These are phyloP conservation scores for Falco concolor DNA, from an alignment of 2,797 vertebrate genomes.

Conservation along the genomic window DNA sequence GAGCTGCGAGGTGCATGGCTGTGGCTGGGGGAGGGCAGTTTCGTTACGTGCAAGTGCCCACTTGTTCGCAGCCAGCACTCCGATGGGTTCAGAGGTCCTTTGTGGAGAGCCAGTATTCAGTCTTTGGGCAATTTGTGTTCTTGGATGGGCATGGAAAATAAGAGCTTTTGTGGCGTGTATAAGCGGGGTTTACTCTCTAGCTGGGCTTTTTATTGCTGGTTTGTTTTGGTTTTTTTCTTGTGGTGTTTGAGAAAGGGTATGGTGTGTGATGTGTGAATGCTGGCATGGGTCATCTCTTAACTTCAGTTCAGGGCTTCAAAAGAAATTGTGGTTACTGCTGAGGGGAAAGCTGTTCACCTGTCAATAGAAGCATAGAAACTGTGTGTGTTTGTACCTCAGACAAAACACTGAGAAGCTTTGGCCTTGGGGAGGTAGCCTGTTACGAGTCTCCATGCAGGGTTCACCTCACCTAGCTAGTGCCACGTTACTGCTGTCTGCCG, in stretches of 20 bases:
- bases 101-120: neutral
- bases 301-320: conserved; percentile 5
- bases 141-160: neutral
- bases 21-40: neutral
- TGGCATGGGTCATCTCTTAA: neutral
- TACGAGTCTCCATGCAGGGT: fast-evolving
- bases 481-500: neutral
- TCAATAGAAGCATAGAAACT: neutral
- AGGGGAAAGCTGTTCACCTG: neutral
- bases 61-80: neutral
- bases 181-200: neutral
- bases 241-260: neutral
- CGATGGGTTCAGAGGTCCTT: neutral
- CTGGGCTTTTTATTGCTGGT: neutral
- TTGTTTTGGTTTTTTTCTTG: neutral
- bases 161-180: neutral
- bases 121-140: neutral
- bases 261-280: neutral
- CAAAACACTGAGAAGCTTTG: neutral
- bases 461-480: neutral
- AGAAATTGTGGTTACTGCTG: neutral
- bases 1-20: neutral
- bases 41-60: neutral
- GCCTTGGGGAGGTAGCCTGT: neutral
- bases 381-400: neutral